Percentiles rank a stretch among this genome's conserved stretches.
These are phyloP conservation scores for Scaptomyza reducta DNA, from an alignment of 2,888 invertebrate genomes.

Conservation along the genomic window DNA sequence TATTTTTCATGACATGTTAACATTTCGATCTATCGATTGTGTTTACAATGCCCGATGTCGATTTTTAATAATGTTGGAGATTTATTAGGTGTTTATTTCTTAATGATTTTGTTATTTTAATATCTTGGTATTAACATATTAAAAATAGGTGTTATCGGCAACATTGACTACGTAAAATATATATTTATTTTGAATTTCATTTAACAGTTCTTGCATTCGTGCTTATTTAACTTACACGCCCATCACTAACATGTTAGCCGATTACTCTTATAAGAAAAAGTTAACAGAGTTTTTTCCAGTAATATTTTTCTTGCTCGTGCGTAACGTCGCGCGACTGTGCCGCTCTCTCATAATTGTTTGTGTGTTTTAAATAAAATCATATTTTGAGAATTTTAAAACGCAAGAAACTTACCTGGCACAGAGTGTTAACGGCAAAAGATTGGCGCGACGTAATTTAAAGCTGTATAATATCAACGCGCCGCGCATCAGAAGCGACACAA, in stretches of 20 bases:
- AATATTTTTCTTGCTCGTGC: constrained; percentile 50
- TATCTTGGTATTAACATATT: not conserved
- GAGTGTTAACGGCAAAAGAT: constrained; percentile 26
- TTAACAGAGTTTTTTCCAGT: constrained; percentile 46
- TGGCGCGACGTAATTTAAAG: constrained; percentile 38
- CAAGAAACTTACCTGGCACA: constrained; percentile 49
- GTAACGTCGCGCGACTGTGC: constrained; percentile 48
- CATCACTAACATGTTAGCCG: constrained; percentile 29
- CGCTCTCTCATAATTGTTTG: constrained; percentile 44
- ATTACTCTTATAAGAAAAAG: constrained; percentile 48
- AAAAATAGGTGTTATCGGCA: not conserved
- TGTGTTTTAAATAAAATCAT: constrained; percentile 53
- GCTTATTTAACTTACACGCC: not conserved
- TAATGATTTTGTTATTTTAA: not conserved
- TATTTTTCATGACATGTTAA: not conserved
- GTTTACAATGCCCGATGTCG: not conserved
- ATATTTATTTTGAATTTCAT: not conserved
- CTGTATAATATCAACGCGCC: constrained; percentile 18
- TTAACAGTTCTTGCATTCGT: not conserved
- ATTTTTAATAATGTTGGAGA: not conserved
- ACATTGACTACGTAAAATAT: not conserved
- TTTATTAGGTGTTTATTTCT: not conserved
- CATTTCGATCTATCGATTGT: not conserved
- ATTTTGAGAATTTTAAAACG: constrained; percentile 46
- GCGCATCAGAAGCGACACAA: constrained; percentile 38